Percentiles rank a stretch among this genome's conserved stretches.
Conservation (phyloP, 2,888 invertebrate species). For the Drosophila lacicola region DNA sequence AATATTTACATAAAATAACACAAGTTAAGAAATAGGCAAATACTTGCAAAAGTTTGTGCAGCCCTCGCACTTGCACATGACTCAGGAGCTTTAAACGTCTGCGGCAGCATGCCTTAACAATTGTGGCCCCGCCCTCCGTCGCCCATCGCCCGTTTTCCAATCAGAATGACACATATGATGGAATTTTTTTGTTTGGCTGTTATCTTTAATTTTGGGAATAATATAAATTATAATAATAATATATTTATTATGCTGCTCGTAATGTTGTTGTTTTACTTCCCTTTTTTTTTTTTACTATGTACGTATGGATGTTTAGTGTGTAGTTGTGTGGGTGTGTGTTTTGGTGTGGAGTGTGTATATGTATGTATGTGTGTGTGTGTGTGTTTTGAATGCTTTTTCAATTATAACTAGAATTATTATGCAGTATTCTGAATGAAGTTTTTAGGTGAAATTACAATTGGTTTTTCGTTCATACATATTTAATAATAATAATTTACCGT, state of each 20-base stretch:
- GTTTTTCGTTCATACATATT: constrained; percentile 40
- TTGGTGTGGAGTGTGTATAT: constrained; percentile 30
- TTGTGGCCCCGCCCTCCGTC: background rate
- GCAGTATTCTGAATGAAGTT: constrained; percentile 56
- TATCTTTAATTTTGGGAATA: constrained; percentile 83
- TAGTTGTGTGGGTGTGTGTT: constrained; percentile 39
- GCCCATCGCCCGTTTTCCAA: constrained; percentile 11
- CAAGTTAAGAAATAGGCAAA: too few relatives aligned
- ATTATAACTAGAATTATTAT: constrained; percentile 68
- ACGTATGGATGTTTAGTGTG: constrained; percentile 55
- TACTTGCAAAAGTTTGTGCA: background rate
- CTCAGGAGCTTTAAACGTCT: constrained; percentile 18
- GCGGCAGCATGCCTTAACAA: constrained; percentile 15
- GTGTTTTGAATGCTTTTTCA: constrained; percentile 59
- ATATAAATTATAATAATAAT: constrained; percentile 82
- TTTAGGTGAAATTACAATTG: constrained; percentile 62
- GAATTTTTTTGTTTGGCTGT: constrained; percentile 73
- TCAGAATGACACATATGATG: constrained; percentile 33
- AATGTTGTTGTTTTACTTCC: constrained; percentile 76
- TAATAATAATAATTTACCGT: constrained; percentile 53
- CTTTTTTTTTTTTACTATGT: constrained; percentile 61
- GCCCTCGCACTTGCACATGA: constrained; percentile 49
- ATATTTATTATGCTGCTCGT: constrained; percentile 72
- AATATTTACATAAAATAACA: background rate
- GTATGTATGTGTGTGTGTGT: constrained; percentile 19